Base-by-base conservation (phyloP, 2,797 vertebrate species). In the Borostomias antarcticus region DNA sequence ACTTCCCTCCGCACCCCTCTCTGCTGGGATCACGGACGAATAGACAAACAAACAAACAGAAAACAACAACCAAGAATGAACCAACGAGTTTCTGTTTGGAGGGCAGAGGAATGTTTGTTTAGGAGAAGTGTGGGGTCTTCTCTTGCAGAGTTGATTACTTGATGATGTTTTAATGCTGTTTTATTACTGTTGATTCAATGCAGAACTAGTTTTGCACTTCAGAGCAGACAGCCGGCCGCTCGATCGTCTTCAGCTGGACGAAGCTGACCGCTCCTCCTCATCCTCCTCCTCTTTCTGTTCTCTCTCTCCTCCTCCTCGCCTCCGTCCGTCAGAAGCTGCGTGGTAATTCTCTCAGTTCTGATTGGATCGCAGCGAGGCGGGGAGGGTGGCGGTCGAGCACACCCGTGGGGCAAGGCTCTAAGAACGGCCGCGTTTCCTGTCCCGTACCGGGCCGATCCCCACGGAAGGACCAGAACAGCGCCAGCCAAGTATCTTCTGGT, bases 141-240 rank as follows among this genome's bases (percentile, higher is more conserved):
- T 85, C 83, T 72, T 80, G 81, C 82, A 82, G 83, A 88, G 82
- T 84, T 82, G 84, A 88, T 89, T 90, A 86, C 87, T 89, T 89
- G 88, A 88, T 89, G 86, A 89, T 86, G 87, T 88, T 86, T 86
- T 85, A 88, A 85, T 67, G 86, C 85, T 90, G 86, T 89, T 89
- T 57, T 90, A 86, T 89, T 86, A 84, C 82, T 89, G 84, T 91
- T 78, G 79, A 89, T 86, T 87, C 83, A 88, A 88, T 83, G 85
- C 86, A 89, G 88, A 89, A 89, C 81, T 89, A 82, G 82, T 87
- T 89, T 91, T 91, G 87, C 90, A 90, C 89, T 89, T 82, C 79
- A 19, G 59, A 54, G 78, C 59, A 58, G 86, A 87, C 78, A 71
- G 77, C 69, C 60, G 63, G 74, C 82, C 75, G 85, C 82, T 84